Base-by-base conservation (phyloP, 1,140 invertebrate species). In the Maconellicoccus hirsutus region DNA sequence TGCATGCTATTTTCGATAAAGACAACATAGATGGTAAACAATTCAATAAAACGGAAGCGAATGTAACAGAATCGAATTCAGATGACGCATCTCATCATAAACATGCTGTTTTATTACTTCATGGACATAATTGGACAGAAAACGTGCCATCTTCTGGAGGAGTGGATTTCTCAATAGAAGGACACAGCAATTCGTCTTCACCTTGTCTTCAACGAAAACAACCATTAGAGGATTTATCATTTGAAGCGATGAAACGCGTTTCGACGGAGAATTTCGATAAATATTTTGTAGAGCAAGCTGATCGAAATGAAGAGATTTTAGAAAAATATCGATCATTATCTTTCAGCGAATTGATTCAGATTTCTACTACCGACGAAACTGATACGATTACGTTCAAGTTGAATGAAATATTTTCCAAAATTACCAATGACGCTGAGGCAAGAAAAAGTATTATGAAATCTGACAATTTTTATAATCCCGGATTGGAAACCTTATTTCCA, bases 1-100 rank as follows among this genome's bases (percentile, higher is more conserved):
- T 99, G 71, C 96, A 98, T 77, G 96, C 95, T 3, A 82, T 99
- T 39, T 86, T 99, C n/a, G 96, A 99, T 79, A 82, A 96, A 25
- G 90, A 94, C 79, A 85, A 87, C 22, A 98, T 97, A 80, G 83
- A 88, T 22, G 85, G 84, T 14, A 89, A 91, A 74, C 86, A 84
- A 75, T 76, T 91, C n/a, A 87, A 87, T 77, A 82, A 83, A 59
- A 82, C 84, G 72, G 90, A 89, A 82, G 87, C 89, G 77, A 78
- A 77, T 39, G 12, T 70, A 14, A 72, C 22, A 69, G n/a, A 10
- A n/a, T n/a, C n/a, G n/a, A n/a, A n/a, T n/a, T 10, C 6, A 14
- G 26, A 27, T 14, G 25, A 27, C 1, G 25, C 19, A 21, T 12
- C 69, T 27, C 19, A 21, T 2, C 14, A 16, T 6, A 26, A 26